These are phyloP conservation scores for Hozukius guyotensis DNA, from an alignment of 2,797 vertebrate genomes.

Conservation along the genomic window DNA sequence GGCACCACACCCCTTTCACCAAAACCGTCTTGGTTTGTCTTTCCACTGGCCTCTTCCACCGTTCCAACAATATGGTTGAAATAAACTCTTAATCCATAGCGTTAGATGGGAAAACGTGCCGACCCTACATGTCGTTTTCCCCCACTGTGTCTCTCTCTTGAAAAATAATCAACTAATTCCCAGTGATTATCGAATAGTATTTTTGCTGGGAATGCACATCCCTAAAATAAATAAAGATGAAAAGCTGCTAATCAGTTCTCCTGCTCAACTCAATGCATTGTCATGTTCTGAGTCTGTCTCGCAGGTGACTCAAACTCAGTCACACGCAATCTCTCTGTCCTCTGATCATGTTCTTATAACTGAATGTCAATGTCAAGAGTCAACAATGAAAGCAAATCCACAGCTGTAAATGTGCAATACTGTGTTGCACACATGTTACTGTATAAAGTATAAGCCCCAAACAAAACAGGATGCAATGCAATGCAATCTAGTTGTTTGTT, in stretches of 20 bases:
- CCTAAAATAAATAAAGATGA: not conserved
- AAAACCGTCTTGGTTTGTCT: too few relatives aligned
- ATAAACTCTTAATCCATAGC: too few relatives aligned
- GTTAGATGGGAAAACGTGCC: too few relatives aligned
- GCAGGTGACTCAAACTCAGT: not conserved
- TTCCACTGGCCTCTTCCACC: too few relatives aligned
- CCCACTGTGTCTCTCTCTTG: too few relatives aligned
- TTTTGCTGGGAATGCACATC: too few relatives aligned
- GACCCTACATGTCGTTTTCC: too few relatives aligned
- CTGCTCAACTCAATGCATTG: not conserved
- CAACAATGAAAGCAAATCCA: not conserved
- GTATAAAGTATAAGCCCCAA: not conserved
- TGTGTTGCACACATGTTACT: not conserved
- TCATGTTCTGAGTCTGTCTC: not conserved
- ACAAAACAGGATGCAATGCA: conserved; percentile 10
- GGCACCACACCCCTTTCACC: accelerated
- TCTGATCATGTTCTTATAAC: not conserved
- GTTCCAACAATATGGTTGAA: too few relatives aligned
- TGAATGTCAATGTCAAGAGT: not conserved
- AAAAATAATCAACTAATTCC: too few relatives aligned
- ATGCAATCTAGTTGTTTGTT: not conserved
- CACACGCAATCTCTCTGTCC: not conserved
- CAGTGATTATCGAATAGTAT: too few relatives aligned
- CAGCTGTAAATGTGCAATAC: conserved; percentile 8
- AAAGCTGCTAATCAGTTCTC: not conserved